Conservation (phyloP, 2,113 vertebrate genomes). For the Lota lota region DNA sequence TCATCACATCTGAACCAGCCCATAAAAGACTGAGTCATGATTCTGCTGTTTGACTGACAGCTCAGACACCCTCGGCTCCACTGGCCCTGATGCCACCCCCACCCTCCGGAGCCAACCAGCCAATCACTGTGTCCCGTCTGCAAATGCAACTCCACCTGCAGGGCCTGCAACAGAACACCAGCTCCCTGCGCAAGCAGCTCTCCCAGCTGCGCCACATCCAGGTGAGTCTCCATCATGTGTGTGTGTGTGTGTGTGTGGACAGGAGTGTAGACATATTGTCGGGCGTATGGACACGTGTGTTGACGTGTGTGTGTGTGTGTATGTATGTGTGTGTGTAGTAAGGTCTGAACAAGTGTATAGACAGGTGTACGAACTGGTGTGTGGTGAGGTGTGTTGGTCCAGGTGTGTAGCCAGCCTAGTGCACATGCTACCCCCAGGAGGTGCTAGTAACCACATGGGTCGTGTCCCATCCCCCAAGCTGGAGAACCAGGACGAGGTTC, state of each 20-base stretch:
- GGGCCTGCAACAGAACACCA: constrained; percentile 89
- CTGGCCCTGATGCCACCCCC: constrained; percentile 80
- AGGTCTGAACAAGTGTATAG: too few species aligned
- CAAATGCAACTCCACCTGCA: constrained; percentile 96
- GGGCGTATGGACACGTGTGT: not conserved
- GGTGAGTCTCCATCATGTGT: constrained; percentile 61
- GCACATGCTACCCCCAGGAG: not conserved
- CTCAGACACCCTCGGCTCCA: constrained; percentile 74
- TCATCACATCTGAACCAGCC: not conserved
- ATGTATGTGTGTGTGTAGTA: too few species aligned
- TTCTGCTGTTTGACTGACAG: constrained; percentile 50
- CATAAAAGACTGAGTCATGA: not conserved
- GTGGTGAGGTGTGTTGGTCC: too few species aligned
- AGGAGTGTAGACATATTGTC: constrained; percentile 39
- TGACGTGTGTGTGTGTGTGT: too few species aligned
- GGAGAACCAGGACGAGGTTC: constrained; percentile 91
- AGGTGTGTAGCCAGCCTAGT: not conserved
- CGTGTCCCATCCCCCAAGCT: constrained; percentile 68
- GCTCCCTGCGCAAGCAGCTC: constrained; percentile 88
- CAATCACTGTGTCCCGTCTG: constrained; percentile 80
- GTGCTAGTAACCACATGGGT: not conserved
- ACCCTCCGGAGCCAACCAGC: constrained; percentile 72
- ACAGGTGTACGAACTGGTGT: too few species aligned
- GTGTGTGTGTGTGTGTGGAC: constrained; percentile 8
- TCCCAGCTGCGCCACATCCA: constrained; percentile 90